These are phyloP conservation scores for Alouatta palliata DNA, from an alignment of 2,113 vertebrate species.

Conservation along the genomic window DNA sequence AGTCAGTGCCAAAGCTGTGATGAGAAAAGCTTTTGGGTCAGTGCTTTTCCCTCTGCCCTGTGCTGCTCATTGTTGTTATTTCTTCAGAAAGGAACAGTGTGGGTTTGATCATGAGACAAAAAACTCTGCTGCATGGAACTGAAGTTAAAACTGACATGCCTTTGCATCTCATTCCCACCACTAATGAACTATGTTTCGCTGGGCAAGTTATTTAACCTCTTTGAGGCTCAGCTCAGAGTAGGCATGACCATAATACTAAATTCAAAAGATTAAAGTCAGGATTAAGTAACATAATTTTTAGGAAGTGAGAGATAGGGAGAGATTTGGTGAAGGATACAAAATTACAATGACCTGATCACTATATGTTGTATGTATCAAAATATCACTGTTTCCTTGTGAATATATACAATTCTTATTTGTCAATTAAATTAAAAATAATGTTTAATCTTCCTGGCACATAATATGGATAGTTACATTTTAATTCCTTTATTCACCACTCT, in stretches of 20 bases:
- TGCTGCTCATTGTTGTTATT: neutral
- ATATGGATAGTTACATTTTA: constrained; percentile 4
- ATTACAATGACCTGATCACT: neutral
- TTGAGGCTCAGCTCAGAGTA: neutral
- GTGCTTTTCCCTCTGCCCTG: neutral
- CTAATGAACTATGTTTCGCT: neutral
- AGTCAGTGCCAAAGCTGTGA: neutral
- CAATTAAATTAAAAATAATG: neutral
- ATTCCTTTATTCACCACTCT: neutral
- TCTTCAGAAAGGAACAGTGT: neutral
- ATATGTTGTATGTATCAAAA: neutral
- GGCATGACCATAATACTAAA: neutral
- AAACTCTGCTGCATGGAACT: neutral
- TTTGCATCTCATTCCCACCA: neutral
- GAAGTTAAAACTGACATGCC: neutral
- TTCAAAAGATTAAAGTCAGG: neutral
- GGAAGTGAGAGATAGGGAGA: neutral
- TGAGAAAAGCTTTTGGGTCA: neutral
- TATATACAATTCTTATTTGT: neutral
- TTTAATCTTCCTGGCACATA: constrained; percentile 2
- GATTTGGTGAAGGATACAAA: neutral
- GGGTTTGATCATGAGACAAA: neutral
- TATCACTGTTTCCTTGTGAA: neutral
- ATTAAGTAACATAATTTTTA: neutral
- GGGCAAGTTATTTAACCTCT: neutral